Base-by-base conservation (phyloP, 1,140 invertebrate genomes). In the Nilaparvata lugens region DNA sequence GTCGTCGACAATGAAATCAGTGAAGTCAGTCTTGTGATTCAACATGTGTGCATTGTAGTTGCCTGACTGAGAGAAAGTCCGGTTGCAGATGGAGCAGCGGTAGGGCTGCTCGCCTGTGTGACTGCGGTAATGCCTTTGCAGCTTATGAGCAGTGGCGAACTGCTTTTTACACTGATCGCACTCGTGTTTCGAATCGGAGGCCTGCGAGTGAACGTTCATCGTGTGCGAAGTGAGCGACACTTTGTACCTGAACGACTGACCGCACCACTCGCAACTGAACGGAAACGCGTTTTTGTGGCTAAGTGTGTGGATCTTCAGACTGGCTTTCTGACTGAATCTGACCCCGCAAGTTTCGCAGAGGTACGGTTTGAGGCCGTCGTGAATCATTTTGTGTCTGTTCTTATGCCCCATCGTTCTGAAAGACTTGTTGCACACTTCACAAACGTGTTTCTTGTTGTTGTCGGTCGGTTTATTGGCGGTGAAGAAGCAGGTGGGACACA, bases 291-390 rank as follows among this genome's bases (percentile, higher is more conserved):
- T 80, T 0, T 80, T 78, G 64, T 83, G 80, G 16, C 74, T 77
- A 24, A 80, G 68, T 60, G 76, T 76, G 63, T 82, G 81, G 25
- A 61, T 57, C 16, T 59, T 57, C 11, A 67, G 28, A 40, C 23
- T 42, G 18, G 13, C 35, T 38, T 60, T 60, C 38, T 60, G 59
- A 45, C 55, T 60, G 38, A 60, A 60, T 24, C 52, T 45, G 2
- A 24, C 40, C 14, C 59, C 72, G 68, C 88, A 91, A 56, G 76
- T 73, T 24, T 80, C 76, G 69, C 88, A 91, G 35, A 78, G 75
- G 68, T 86, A 88, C 3, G 87, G 87, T 68, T 88, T 88, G 57
- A 88, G 84, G 63, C 84, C 84, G 2, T 84, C 86, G 63, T 88
- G 86, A 54, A 83, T 84, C 52, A 85, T 71, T 42, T 83, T 72